Conservation (phyloP, 2,797 vertebrate species). For the Myoxocephalus aenaeus region DNA sequence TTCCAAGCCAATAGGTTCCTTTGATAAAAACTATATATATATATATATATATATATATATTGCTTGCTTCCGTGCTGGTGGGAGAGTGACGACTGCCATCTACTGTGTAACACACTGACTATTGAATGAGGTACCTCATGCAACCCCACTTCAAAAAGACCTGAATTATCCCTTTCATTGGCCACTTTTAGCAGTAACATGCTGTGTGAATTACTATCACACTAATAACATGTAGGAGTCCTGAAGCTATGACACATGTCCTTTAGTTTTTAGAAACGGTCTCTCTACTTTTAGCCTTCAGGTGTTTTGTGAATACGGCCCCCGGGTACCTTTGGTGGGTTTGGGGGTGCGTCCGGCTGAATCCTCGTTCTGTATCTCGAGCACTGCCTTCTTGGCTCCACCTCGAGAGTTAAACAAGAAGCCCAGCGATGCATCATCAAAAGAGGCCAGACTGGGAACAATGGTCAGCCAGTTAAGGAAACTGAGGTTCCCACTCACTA, state of each 20-base stretch:
- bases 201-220: background rate
- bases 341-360: slow-evolving; percentile 19
- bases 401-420: slow-evolving; percentile 82
- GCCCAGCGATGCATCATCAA: slow-evolving; percentile 88
- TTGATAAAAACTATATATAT: background rate
- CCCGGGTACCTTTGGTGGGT: slow-evolving; percentile 58
- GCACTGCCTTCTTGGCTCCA: slow-evolving; percentile 69
- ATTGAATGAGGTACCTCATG: too few relatives aligned
- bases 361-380: slow-evolving; percentile 74
- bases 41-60: too few relatives aligned
- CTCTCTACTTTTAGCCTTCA: background rate
- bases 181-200: background rate
- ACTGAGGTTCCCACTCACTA: slow-evolving; percentile 95
- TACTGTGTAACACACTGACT: too few relatives aligned
- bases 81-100: background rate
- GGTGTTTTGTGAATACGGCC: background rate
- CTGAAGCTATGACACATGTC: background rate
- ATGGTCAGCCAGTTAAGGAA: slow-evolving; percentile 98
- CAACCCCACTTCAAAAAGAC: background rate
- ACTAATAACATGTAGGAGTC: background rate
- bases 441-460: slow-evolving; percentile 93
- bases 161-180: background rate
- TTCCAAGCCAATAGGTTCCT: background rate
- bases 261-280: background rate
- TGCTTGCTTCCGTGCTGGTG: background rate